Base-by-base conservation (phyloP, 2,888 invertebrate species). In the Habroteleia sp. region DNA sequence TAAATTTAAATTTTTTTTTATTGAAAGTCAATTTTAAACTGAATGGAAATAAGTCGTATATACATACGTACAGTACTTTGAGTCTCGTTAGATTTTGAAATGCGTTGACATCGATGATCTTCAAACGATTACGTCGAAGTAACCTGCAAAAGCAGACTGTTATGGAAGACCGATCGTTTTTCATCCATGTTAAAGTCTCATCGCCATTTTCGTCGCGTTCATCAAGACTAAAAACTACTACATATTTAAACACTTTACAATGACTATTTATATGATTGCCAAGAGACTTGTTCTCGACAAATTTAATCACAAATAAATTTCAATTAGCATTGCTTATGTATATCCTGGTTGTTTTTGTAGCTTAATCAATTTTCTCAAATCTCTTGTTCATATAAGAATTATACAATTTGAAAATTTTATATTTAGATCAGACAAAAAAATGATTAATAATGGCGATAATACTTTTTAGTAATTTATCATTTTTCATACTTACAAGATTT, bases 121-220 rank as follows among this genome's bases (percentile, higher is more conserved):
- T 90, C 87, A 98, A 94, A 89, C 93, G 93, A 91, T 98, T 98
- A 85, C 95, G 91, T 87, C 94, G 94, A 86, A 97, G 91, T 84
- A 96, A 92, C 87, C 97, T 97, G 92, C 73, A 90, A 91, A 75
- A 50, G 11, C 14, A 65, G 46, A 71, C 65, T 60, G 48, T 63
- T 71, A 71, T 65, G 71, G 74, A 46, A 65, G 60, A 39, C 39
- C n/a, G 69, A 56, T 63, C 62, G 68, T 65, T 46, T 48, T 48
- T 71, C 68, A 72, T 71, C 66, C 71, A 72, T 62, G 65, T 63
- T 60, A 58, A 76, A 72, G 71, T 69, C 63, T 58, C 68, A 76
- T 50, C 72, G 62, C 77, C 77, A 66, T 77, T 77, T 77, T 74
- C 29, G 77, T 68, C 66, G n/a, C n/a, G 23, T 50, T 41, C 35